Conservation (phyloP, 2,797 vertebrate species). For the Dendrocincla fuliginosa region DNA sequence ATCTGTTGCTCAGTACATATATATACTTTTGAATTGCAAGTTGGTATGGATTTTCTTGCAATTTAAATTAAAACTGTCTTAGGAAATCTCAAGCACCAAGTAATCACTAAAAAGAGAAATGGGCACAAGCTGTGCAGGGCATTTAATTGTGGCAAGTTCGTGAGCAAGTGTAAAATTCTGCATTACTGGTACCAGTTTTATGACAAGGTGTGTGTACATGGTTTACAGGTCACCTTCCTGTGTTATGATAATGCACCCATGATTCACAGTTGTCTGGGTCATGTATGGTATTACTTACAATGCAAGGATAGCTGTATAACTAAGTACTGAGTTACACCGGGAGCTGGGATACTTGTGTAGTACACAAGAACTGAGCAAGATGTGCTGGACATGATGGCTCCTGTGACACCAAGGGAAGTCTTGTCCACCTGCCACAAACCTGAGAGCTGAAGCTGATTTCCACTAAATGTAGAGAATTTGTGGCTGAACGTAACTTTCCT, state of each 20-base stretch:
- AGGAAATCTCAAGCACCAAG: background rate
- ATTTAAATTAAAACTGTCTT: background rate
- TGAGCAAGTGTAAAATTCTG: background rate
- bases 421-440: background rate
- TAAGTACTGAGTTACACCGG: background rate
- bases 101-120: background rate
- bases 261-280: background rate
- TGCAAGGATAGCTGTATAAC: background rate
- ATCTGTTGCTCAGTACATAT: background rate
- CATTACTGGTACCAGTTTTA: background rate
- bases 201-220: accelerated
- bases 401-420: background rate
- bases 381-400: background rate
- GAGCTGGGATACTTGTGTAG: background rate
- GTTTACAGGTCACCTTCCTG: background rate
- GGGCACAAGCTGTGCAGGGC: background rate
- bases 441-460: background rate
- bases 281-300: background rate
- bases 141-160: background rate
- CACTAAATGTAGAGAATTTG: background rate
- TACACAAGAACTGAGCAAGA: background rate
- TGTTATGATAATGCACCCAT: no score
- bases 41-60: background rate
- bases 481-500: background rate
- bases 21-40: background rate